Evolutionary conservation across 2,797 vertebrate genomes (phyloP).

Genomic region (Cirrhinus mrigala): DNA sequence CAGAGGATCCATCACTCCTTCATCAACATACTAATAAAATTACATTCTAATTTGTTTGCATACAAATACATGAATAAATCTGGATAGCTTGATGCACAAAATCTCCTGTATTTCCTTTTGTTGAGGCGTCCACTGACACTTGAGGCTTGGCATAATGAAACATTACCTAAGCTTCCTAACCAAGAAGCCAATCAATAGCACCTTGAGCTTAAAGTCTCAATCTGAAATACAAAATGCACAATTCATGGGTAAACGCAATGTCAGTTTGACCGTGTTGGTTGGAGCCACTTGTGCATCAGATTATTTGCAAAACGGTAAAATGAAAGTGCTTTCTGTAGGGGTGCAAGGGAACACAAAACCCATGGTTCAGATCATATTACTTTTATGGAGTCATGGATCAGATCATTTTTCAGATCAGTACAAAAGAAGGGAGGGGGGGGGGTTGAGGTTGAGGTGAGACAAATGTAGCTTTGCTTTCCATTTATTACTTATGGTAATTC

Average conservation of each 20-base stretch:
- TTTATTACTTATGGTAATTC: too few species aligned
- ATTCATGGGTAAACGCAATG: conserved; percentile 1
- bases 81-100: background rate
- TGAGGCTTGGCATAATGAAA: background rate
- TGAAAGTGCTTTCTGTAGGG: background rate
- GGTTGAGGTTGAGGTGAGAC: too few species aligned
- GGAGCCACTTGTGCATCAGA: background rate
- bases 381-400: too few species aligned
- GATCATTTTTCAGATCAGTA: too few species aligned
- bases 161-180: background rate
- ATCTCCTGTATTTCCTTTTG: background rate
- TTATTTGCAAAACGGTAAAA: background rate
- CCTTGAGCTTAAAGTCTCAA: background rate
- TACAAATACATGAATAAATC: background rate
- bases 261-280: background rate
- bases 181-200: background rate
- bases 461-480: too few species aligned
- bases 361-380: too few species aligned
- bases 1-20: background rate
- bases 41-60: background rate
- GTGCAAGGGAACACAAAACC: too few species aligned
- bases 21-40: background rate
- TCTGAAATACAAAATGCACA: background rate
- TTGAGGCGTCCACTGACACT: background rate
- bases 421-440: too few species aligned